These are phyloP conservation scores for Empis stercorea DNA, from an alignment of 2,888 invertebrate genomes.

Conservation along the genomic window DNA sequence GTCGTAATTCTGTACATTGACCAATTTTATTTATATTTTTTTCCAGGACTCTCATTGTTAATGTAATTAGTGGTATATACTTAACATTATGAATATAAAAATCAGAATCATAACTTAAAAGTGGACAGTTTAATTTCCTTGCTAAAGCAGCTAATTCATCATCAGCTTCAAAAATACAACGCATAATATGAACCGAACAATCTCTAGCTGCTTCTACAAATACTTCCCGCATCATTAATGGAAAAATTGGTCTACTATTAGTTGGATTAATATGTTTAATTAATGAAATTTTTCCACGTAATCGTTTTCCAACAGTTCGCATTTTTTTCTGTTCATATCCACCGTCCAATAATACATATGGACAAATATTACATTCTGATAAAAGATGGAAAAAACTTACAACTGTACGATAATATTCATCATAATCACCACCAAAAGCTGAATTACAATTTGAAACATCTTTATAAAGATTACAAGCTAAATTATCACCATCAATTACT, in stretches of 20 bases:
- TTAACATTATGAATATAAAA: constrained; percentile 77
- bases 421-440: constrained; percentile 79
- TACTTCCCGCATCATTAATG: constrained; percentile 58
- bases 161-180: constrained; percentile 83
- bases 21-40: constrained; percentile 14
- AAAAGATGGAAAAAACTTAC: constrained; percentile 56
- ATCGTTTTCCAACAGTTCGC: constrained; percentile 46
- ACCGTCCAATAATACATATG: constrained; percentile 71
- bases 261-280: constrained; percentile 45
- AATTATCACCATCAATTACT: constrained; percentile 69
- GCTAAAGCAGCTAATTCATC: constrained; percentile 75
- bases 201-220: constrained; percentile 57
- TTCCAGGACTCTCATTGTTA: constrained; percentile 40
- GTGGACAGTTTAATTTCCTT: constrained; percentile 63
- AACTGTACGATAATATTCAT: constrained; percentile 53
- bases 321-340: constrained; percentile 60
- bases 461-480: constrained; percentile 58
- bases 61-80: constrained; percentile 64
- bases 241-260: constrained; percentile 52
- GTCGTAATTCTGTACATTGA: constrained; percentile 12
- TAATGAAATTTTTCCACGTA: constrained; percentile 45
- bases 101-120: constrained; percentile 88
- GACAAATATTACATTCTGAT: constrained; percentile 52
- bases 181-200: constrained; percentile 50
- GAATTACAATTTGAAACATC: constrained; percentile 47